phyloP scores from a whole-genome alignment of 2,888 invertebrate genomes.

The Asteroscopus sphinx region DNA sequence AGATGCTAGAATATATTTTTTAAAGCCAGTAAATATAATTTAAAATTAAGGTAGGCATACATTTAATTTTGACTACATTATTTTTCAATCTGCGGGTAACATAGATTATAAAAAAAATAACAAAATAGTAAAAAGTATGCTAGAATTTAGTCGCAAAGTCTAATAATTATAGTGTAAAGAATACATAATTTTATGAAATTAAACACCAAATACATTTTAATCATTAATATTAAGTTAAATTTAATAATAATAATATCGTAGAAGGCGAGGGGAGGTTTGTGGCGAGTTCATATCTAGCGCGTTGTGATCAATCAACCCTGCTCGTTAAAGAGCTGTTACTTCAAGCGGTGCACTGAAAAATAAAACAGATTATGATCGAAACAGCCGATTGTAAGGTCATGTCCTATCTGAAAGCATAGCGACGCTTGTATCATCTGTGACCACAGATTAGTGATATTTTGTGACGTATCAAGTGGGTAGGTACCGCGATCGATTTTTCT shows the following conservation, averaged over 20 bases:
- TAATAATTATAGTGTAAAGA: constrained; percentile 63
- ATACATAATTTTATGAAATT: constrained; percentile 78
- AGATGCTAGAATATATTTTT: constrained; percentile 30
- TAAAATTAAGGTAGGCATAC: constrained; percentile 41
- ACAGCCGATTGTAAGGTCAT: not conserved
- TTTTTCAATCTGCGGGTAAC: constrained; percentile 51
- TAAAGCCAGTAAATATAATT: constrained; percentile 34
- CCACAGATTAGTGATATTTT: too few relatives aligned
- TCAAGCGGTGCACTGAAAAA: constrained; percentile 28
- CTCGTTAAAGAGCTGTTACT: constrained; percentile 1
- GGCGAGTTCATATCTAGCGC: constrained; percentile 13
- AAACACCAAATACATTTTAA: constrained; percentile 86
- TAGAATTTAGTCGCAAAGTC: constrained; percentile 54
- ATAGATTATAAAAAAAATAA: constrained; percentile 46
- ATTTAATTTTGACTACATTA: constrained; percentile 44
- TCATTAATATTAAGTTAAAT: constrained; percentile 66
- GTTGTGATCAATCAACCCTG: constrained; percentile 23
- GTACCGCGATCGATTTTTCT: too few relatives aligned
- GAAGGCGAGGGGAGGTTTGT: constrained; percentile 30
- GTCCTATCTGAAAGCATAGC: too few relatives aligned
- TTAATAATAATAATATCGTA: constrained; percentile 61
- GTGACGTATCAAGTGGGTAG: too few relatives aligned
- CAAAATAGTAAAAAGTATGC: constrained; percentile 54
- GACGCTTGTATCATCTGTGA: too few relatives aligned
- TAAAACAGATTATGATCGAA: not conserved